phyloP scores from a whole-genome alignment of 2,888 invertebrate species.

The Drosophila maculinotata region DNA sequence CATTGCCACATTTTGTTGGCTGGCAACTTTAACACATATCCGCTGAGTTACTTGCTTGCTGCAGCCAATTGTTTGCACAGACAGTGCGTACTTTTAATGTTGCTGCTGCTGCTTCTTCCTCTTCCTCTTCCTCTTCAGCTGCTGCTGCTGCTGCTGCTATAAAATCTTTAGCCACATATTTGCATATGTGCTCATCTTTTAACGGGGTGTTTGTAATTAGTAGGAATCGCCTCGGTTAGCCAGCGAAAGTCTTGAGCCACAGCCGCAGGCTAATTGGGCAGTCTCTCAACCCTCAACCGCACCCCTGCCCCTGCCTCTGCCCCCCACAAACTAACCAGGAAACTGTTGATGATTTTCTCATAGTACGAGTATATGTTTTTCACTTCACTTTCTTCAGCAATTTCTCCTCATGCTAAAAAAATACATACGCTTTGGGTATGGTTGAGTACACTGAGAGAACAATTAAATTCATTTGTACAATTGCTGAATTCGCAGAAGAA shows the following conservation, averaged over 20 bases:
- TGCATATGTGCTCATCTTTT: slow-evolving; percentile 12
- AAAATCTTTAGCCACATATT: slow-evolving; percentile 14
- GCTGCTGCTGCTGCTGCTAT: background rate
- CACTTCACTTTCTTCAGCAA: slow-evolving; percentile 47
- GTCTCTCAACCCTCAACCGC: slow-evolving; percentile 5
- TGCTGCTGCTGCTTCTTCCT: no score
- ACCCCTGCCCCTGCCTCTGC: background rate
- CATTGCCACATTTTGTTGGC: slow-evolving; percentile 26
- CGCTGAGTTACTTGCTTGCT: slow-evolving; percentile 8
- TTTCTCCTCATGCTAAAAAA: slow-evolving; percentile 5
- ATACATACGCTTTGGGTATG: background rate
- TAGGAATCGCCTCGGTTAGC: slow-evolving; percentile 23
- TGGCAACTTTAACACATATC: slow-evolving; percentile 37
- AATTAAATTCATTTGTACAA: no score
- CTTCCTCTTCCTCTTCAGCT: no score
- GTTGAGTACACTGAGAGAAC: slow-evolving; percentile 1
- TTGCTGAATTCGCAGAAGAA: no score
- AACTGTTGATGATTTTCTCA: slow-evolving; percentile 28
- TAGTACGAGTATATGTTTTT: slow-evolving; percentile 33
- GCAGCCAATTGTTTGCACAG: slow-evolving; percentile 25
- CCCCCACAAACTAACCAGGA: slow-evolving; percentile 16
- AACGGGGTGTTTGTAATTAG: slow-evolving; percentile 26
- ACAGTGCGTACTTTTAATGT: no score
- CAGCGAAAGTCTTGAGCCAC: slow-evolving; percentile 47
- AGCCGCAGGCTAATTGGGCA: slow-evolving; percentile 39